These are phyloP conservation scores for Mirza zaza DNA, from an alignment of 2,113 vertebrate genomes.

Conservation along the genomic window DNA sequence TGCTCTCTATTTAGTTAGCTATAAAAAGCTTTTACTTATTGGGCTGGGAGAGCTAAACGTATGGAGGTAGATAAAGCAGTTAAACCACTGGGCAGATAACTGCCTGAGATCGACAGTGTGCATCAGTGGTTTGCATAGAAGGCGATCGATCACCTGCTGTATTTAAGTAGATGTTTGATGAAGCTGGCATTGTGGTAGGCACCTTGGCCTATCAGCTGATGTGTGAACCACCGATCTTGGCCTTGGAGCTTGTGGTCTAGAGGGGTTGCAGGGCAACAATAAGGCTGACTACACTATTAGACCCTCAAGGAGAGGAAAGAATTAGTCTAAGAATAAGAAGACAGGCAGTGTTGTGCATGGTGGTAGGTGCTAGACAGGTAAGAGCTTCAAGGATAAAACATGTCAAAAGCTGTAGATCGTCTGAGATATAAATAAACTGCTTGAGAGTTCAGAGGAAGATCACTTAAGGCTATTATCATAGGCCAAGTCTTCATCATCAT, in stretches of 20 bases:
- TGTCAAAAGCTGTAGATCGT: neutral
- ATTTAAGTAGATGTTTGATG: neutral
- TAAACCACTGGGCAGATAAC: neutral
- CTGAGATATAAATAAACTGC: neutral
- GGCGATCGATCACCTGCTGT: neutral
- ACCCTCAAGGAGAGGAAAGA: neutral
- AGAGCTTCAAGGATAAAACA: neutral
- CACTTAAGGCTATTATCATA: neutral
- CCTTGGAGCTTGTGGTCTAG: neutral
- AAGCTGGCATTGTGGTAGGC: neutral
- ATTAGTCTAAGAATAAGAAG: neutral
- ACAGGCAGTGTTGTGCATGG: neutral
- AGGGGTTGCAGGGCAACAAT: neutral
- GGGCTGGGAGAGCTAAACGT: neutral
- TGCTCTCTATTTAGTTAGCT: neutral
- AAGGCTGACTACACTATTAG: neutral
- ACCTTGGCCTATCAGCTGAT: neutral
- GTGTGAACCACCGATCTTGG: neutral
- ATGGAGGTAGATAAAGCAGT: neutral
- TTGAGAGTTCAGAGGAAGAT: neutral
- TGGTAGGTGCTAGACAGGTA: neutral
- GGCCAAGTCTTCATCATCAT: neutral
- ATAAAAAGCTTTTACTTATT: neutral
- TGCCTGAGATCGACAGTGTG: rapidly evolving
- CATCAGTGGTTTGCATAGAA: neutral